Percentiles rank a stretch among this genome's conserved stretches.
phyloP scores from a whole-genome alignment of 2,113 vertebrate species.

The Sigmodon hispidus region DNA sequence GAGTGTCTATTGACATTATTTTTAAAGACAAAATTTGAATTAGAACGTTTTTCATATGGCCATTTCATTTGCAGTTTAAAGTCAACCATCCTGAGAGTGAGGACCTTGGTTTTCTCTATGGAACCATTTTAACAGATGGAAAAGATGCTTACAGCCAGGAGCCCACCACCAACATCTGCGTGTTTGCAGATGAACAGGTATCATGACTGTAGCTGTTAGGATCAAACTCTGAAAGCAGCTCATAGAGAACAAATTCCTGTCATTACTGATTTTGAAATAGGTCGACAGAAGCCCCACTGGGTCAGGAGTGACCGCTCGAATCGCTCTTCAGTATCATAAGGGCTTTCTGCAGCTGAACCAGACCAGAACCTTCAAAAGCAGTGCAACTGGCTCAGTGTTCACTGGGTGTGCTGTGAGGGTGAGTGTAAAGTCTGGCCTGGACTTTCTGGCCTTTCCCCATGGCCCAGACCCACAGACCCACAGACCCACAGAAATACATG shows the following conservation, averaged over 20 bases:
- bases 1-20: not conserved
- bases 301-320: slow-evolving; percentile 95
- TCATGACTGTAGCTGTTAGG: not conserved
- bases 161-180: slow-evolving; percentile 94
- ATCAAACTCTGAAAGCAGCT: not conserved
- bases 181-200: slow-evolving; percentile 98
- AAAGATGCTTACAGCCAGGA: slow-evolving; percentile 90
- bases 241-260: not conserved
- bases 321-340: slow-evolving; percentile 95
- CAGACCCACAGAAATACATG: too few species aligned
- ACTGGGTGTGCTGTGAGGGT: slow-evolving; percentile 93
- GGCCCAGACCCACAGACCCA: too few species aligned
- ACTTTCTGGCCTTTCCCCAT: too few species aligned
- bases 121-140: slow-evolving; percentile 96
- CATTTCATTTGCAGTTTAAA: slow-evolving; percentile 87
- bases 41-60: not conserved
- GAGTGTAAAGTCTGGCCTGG: too few species aligned
- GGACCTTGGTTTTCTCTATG: slow-evolving; percentile 95
- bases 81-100: slow-evolving; percentile 91
- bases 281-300: slow-evolving; percentile 96
- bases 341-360: slow-evolving; percentile 91
- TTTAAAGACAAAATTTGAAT: not conserved
- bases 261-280: slow-evolving; percentile 79
- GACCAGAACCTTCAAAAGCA: slow-evolving; percentile 92
- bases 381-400: slow-evolving; percentile 91